These are phyloP conservation scores for Notarius quadriscutis DNA, from an alignment of 2,113 vertebrate species.

Conservation along the genomic window DNA sequence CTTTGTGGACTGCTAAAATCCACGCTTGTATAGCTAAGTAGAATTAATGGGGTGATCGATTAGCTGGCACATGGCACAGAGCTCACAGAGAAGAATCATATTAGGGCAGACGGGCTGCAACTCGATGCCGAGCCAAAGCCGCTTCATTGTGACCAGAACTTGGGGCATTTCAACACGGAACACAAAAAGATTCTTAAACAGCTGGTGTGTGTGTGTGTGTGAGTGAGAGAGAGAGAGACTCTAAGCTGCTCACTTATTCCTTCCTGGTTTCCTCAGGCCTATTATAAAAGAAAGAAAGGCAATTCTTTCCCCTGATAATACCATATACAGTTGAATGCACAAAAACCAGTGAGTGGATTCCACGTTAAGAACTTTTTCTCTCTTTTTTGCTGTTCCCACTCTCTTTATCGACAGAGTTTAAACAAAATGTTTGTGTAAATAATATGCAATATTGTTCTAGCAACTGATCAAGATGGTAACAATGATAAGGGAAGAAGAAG, in stretches of 20 bases:
- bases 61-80: conserved; percentile 73
- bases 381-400: background rate
- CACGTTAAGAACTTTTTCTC: background rate
- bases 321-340: background rate
- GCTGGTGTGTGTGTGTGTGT: conserved; percentile 14
- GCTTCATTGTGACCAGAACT: conserved; percentile 47
- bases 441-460: background rate
- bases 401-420: background rate
- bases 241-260: background rate
- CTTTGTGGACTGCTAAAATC: conserved; percentile 72
- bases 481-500: too few relatives aligned
- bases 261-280: background rate
- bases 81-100: conserved; percentile 75
- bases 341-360: background rate
- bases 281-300: conserved; percentile 12
- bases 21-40: conserved; percentile 77
- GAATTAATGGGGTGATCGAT: conserved; percentile 79
- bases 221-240: background rate
- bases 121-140: conserved; percentile 42
- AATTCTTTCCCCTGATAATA: conserved; percentile 17
- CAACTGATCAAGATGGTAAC: too few relatives aligned
- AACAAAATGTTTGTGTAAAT: background rate
- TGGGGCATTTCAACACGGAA: conserved; percentile 54
- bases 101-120: conserved; percentile 66
- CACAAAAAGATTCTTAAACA: conserved; percentile 62